These are phyloP conservation scores for Piprites chloris DNA, from an alignment of 2,113 vertebrate genomes.

Conservation along the genomic window DNA sequence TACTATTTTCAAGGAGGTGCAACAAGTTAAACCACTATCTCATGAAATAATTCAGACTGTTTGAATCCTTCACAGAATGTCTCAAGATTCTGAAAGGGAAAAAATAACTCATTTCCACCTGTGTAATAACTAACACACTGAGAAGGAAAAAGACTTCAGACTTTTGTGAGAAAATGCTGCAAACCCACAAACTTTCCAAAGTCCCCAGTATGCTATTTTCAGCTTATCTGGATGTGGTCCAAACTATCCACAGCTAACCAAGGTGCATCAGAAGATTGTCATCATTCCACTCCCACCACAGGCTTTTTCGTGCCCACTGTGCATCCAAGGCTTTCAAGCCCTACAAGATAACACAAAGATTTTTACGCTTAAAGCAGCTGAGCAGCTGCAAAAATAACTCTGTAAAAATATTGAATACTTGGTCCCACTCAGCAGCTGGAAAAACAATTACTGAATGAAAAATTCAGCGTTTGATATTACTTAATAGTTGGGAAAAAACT, in stretches of 20 bases:
- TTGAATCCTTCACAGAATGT: slow-evolving; percentile 20
- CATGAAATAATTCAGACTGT: slow-evolving; percentile 2
- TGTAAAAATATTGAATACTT: slow-evolving; percentile 43
- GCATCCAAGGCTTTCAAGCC: neutral
- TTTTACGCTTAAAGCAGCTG: neutral
- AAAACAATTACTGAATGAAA: slow-evolving; percentile 65
- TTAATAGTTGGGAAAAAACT: slow-evolving; percentile 46
- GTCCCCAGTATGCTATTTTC: slow-evolving; percentile 10
- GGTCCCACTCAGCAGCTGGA: slow-evolving; percentile 17
- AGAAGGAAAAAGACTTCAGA: slow-evolving; percentile 24
- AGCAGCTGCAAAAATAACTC: slow-evolving; percentile 59
- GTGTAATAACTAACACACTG: neutral
- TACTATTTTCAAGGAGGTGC: neutral
- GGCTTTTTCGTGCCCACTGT: neutral
- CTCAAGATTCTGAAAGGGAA: neutral
- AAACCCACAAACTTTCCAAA: slow-evolving; percentile 33
- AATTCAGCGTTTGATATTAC: slow-evolving; percentile 46
- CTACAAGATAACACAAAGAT: neutral
- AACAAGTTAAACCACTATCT: neutral
- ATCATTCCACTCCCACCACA: slow-evolving; percentile 15
- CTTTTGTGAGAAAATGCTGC: slow-evolving; percentile 27
- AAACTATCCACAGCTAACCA: slow-evolving; percentile 37
- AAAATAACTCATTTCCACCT: slow-evolving; percentile 38
- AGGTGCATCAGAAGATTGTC: neutral
- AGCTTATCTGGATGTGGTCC: neutral